Evolutionary conservation across 2,888 invertebrate genomes (phyloP).

Genomic region (Leptinotarsa tumamoca): DNA sequence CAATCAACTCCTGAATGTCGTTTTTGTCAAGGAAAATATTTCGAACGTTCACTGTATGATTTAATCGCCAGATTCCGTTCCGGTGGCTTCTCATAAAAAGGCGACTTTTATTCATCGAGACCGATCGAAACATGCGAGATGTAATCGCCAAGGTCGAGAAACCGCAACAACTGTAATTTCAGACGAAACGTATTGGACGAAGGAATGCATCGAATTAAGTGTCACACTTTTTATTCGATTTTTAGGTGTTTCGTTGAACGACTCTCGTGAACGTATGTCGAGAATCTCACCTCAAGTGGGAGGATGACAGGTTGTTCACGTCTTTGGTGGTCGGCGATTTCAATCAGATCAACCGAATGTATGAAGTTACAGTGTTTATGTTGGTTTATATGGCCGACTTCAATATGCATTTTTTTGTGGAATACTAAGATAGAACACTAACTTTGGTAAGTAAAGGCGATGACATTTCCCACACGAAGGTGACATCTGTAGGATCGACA

Average conservation of each 20-base stretch:
- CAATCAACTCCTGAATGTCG: no score
- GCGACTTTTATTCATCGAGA: constrained; percentile 8
- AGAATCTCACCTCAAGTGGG: neutral
- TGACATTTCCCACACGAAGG: no score
- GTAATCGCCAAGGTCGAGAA: constrained; percentile 47
- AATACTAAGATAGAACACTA: no score
- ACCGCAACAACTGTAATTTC: constrained; percentile 53
- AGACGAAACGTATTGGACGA: constrained; percentile 41
- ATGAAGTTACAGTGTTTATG: no score
- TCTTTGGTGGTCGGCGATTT: no score
- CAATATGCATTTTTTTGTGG: no score
- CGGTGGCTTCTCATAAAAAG: neutral
- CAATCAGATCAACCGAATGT: no score
- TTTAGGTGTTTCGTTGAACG: neutral
- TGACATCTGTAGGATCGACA: no score
- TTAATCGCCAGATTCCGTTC: constrained; percentile 5
- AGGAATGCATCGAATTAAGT: constrained; percentile 33
- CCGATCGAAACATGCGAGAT: constrained; percentile 10
- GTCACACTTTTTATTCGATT: neutral
- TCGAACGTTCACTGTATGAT: neutral
- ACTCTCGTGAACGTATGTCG: neutral
- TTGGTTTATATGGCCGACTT: no score
- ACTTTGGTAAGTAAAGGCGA: no score
- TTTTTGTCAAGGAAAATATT: no score
- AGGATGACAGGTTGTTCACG: neutral